These are phyloP conservation scores for Philaethria dido DNA, from an alignment of 2,888 invertebrate genomes.

Conservation along the genomic window DNA sequence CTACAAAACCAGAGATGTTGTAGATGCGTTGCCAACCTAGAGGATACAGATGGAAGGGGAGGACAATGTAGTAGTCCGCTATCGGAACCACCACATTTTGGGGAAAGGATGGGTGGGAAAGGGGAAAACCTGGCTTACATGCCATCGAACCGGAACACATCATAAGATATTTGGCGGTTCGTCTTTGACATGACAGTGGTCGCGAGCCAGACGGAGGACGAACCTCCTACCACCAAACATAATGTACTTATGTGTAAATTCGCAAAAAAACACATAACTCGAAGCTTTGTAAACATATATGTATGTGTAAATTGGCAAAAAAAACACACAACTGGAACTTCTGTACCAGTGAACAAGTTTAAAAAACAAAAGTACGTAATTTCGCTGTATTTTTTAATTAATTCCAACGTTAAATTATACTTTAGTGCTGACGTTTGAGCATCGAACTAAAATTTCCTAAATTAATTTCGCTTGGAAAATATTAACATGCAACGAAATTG, in stretches of 20 bases:
- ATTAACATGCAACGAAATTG: conserved; percentile 12
- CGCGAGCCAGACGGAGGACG: no score
- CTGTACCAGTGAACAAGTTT: conserved; percentile 9
- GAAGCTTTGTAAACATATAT: not conserved
- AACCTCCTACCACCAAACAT: no score
- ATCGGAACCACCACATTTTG: no score
- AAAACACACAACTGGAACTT: not conserved
- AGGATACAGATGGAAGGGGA: no score
- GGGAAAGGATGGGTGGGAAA: no score
- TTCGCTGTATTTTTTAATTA: conserved; percentile 22
- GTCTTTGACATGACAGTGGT: no score
- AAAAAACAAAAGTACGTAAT: conserved; percentile 17
- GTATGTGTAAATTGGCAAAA: not conserved
- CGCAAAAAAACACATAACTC: not conserved
- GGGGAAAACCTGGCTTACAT: no score
- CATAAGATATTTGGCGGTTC: no score
- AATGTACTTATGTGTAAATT: not conserved
- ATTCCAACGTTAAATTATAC: conserved; percentile 22
- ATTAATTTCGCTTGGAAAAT: conserved; percentile 18
- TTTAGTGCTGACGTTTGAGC: conserved; percentile 9
- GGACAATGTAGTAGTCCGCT: no score
- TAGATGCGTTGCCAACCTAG: no score
- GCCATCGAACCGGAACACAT: no score
- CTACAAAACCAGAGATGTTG: no score
- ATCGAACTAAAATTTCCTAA: conserved; percentile 18